Percentiles rank a stretch among this genome's conserved stretches.
These are phyloP conservation scores for Eriocheir sinensis DNA, from an alignment of 1,140 invertebrate species.

Conservation along the genomic window DNA sequence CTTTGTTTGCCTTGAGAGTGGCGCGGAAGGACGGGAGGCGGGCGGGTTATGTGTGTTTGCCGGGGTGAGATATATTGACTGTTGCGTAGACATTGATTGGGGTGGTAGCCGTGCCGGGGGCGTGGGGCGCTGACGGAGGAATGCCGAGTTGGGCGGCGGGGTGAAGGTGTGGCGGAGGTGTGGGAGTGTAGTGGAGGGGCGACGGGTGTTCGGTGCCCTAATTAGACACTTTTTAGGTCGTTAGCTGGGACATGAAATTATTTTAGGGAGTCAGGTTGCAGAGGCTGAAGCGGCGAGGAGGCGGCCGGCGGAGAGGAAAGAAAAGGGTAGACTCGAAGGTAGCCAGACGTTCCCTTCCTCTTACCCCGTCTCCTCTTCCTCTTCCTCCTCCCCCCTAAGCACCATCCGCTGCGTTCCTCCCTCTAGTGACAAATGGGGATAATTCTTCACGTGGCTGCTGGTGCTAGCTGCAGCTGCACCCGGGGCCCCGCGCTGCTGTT, in stretches of 20 bases:
- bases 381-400: neutral
- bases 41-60: neutral
- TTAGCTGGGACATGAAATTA: neutral
- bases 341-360: neutral
- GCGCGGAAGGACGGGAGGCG: conserved; percentile 1
- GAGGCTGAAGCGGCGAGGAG: neutral
- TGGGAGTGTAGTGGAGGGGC: neutral
- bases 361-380: neutral
- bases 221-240: conserved; percentile 7
- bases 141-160: neutral
- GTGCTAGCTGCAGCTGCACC: conserved; percentile 37
- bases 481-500: conserved; percentile 31
- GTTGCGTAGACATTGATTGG: neutral
- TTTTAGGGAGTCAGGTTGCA: conserved; percentile 1
- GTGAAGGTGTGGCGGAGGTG: neutral
- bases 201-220: neutral
- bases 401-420: neutral
- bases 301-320: neutral
- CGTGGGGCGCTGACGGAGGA: neutral
- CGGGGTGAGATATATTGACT: neutral
- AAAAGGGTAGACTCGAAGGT: neutral
- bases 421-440: conserved; percentile 41
- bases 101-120: neutral
- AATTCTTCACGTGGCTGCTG: conserved; percentile 54
- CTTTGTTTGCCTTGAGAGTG: conserved; percentile 3